Base-by-base conservation (phyloP, 2,113 vertebrate species). In the Chloropsis cyanopogon region DNA sequence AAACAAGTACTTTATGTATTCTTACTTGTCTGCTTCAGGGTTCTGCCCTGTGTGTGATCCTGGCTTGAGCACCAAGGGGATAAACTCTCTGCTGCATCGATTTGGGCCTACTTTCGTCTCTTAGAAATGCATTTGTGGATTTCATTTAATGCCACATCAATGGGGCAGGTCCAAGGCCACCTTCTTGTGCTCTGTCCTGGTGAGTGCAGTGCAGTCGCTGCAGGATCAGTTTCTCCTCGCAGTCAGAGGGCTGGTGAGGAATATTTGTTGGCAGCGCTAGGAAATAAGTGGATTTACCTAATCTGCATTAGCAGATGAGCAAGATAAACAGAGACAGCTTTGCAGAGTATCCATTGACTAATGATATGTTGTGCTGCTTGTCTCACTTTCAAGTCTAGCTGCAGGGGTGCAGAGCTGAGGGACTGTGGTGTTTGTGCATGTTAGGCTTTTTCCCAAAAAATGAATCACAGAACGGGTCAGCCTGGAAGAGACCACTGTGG, bases 131-230 rank as follows among this genome's bases (percentile, higher is more conserved):
- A 4, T 52, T 26, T 5, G 1, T 50, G 41, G 4, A 9, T 33
- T 75, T 39, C 7, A 4, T 50, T 19, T 29, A 16, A 11, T 21
- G 49, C 24, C 20, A 3, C 0, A 0, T 5, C 9, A 29, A 54
- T 6, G 52, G 25, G n/a, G 47, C 70, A 12, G 23, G 5, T 2
- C 0, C 10, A 35, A 33, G 18, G n/a, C 14, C 23, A 2, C 68
- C 6, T 5, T 5, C 19, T 9, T 12, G 4, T 7, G 42, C 42
- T 35, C 54, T 42, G 49, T 29, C 16, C 61, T 0, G 12, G 12
- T 4, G 31, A 41, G 37, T 2, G 3, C 41, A 4, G 10, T 10
- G 46, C 24, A 2, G 0, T 25, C 1, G 0, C 26, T 39, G 37
- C 9, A 33, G 53, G 41, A n/a, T 66, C 39, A 2, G 7, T 37